These are phyloP conservation scores for Philypnodon macrostomus DNA, from an alignment of 2,797 vertebrate species.

Conservation along the genomic window DNA sequence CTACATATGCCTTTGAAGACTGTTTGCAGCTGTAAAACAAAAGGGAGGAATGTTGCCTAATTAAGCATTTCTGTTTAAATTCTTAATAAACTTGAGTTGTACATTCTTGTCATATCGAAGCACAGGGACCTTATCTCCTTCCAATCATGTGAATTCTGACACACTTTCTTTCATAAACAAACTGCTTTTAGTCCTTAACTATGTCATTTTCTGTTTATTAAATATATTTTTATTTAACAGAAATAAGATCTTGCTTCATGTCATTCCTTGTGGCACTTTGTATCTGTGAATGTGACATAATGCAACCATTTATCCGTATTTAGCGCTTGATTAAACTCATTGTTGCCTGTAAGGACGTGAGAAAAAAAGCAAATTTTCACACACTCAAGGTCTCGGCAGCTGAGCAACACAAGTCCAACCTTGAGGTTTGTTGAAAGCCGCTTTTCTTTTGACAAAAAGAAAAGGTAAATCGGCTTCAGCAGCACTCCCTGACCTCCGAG, in stretches of 20 bases:
- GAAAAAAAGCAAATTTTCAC: slow-evolving; percentile 5
- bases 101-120: slow-evolving; percentile 8
- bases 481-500: slow-evolving; percentile 30
- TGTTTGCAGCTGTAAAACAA: not conserved
- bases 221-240: not conserved
- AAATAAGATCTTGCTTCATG: not conserved
- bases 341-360: not conserved
- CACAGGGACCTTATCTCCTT: slow-evolving; percentile 23
- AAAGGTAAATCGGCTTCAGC: slow-evolving; percentile 9
- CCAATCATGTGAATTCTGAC: slow-evolving; percentile 10
- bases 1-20: not conserved
- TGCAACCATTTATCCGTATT: not conserved
- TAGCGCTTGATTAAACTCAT: slow-evolving; percentile 11
- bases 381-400: slow-evolving; percentile 15
- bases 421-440: slow-evolving; percentile 3
- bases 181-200: not conserved
- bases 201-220: not conserved
- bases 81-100: not conserved
- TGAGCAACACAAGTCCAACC: slow-evolving; percentile 10
- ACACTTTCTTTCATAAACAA: slow-evolving; percentile 19
- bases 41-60: too few relatives aligned
- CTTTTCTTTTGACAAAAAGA: slow-evolving; percentile 18
- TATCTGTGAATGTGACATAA: not conserved
- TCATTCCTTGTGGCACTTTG: not conserved
- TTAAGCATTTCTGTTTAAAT: not conserved